phyloP scores from a whole-genome alignment of 1,140 invertebrate genomes.

The Diploscapter pachys region DNA sequence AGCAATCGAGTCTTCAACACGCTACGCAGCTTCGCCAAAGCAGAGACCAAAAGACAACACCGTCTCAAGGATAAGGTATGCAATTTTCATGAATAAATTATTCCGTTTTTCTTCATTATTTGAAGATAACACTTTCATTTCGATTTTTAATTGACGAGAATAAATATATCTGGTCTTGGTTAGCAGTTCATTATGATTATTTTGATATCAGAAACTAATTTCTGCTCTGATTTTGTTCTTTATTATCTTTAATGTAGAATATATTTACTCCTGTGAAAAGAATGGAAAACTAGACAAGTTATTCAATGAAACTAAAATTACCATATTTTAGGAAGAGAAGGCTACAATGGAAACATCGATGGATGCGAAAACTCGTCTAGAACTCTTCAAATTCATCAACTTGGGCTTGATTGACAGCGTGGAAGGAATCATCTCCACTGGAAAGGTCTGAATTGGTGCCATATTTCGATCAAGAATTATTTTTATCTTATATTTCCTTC shows the following conservation, averaged over 20 bases:
- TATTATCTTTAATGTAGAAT: too few species aligned
- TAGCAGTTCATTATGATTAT: too few species aligned
- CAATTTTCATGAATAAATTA: too few species aligned
- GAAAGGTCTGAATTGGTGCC: constrained; percentile 65
- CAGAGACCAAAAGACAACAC: constrained; percentile 59
- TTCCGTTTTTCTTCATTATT: too few species aligned
- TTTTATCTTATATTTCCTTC: too few species aligned
- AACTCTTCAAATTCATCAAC: constrained; percentile 80
- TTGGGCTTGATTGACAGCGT: constrained; percentile 73
- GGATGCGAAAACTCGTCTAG: constrained; percentile 74
- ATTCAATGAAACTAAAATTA: background rate
- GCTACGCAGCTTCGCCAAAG: constrained; percentile 59
- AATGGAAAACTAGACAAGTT: background rate
- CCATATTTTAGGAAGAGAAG: constrained; percentile 61
- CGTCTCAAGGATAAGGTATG: constrained; percentile 62
- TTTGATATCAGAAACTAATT: too few species aligned
- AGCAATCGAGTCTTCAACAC: constrained; percentile 62
- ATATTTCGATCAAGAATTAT: too few species aligned
- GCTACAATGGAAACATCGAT: constrained; percentile 71
- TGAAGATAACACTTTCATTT: too few species aligned
- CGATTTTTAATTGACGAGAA: too few species aligned
- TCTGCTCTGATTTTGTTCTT: too few species aligned
- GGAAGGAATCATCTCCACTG: constrained; percentile 78
- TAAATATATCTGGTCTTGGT: too few species aligned
- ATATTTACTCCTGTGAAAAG: background rate